Base-by-base conservation (phyloP, 2,888 invertebrate species). In the Meiosimyza decipiens region DNA sequence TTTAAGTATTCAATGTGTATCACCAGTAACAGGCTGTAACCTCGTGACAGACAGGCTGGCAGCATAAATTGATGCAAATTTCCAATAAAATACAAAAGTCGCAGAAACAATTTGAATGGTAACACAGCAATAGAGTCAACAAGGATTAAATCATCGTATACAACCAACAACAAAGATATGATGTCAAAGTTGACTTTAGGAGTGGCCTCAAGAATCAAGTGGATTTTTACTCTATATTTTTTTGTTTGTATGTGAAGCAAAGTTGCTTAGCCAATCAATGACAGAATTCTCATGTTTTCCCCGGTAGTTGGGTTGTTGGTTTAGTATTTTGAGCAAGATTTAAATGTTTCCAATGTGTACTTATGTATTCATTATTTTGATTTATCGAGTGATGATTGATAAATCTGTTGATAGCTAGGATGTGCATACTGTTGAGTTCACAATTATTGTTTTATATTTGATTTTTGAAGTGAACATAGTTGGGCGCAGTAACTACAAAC, bases 51-150 rank as follows among this genome's bases (percentile, higher is more conserved):
- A 12, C 6, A 16, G 40, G 63, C 12, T n/a, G 18, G 13, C 49
- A 16, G 13, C 50, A 50, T 63, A 1, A 63, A 18, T 50, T 16
- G n/a, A 47, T 47, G 62, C 16, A 33, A 63, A 63, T 57, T 57
- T 28, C 28, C 28, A 63, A 47, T 57, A 57, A 57, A 18, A 22
- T 22, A 13, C 15, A 49, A 63, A 11, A 18, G 50, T 18, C 18
- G n/a, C 40, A 12, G 60, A 6, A 15, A 40, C 7, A 6, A 18
- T 11, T 15, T 49, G 3, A 47, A 28, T 57, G 63, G 63, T n/a
- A 18, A 63, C n/a, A 63, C 22, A 63, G 50, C 63, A 50, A 47
- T 3, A 63, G 47, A 40, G 15, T 13, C 18, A 28, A 28, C 28
- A 22, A 55, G 9, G 55, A 18, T 40, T 55, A n/a, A 55, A 3